Conservation (phyloP, 1,140 invertebrate genomes). For the Apis florea region DNA sequence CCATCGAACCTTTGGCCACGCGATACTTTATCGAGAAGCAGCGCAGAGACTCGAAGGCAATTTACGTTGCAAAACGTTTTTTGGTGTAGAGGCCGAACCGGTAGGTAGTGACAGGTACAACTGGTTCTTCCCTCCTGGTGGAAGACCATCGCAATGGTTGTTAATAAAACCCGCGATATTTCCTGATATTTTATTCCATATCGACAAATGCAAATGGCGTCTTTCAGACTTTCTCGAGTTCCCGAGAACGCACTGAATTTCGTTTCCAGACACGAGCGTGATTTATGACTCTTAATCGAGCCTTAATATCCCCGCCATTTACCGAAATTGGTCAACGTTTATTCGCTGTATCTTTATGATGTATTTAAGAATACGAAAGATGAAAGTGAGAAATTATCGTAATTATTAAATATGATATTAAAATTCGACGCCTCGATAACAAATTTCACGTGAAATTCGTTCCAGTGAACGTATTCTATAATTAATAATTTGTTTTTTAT, state of each 20-base stretch:
- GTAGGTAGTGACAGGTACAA: slow-evolving; percentile 26
- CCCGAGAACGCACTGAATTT: background rate
- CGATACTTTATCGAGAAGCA: slow-evolving; percentile 37
- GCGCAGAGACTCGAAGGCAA: slow-evolving; percentile 9
- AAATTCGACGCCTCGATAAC: too few relatives aligned
- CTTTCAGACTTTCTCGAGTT: background rate
- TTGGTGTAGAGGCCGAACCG: background rate
- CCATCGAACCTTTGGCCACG: background rate
- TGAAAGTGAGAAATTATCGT: too few relatives aligned
- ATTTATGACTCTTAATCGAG: too few relatives aligned
- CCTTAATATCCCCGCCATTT: too few relatives aligned
- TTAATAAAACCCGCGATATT: slow-evolving; percentile 34
- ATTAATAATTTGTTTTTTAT: too few relatives aligned
- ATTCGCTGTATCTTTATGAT: too few relatives aligned
- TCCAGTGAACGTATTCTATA: too few relatives aligned
- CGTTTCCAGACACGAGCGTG: too few relatives aligned
- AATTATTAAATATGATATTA: too few relatives aligned
- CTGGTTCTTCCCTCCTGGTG: background rate
- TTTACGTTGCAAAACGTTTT: slow-evolving; percentile 32
- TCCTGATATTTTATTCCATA: slow-evolving; percentile 18
- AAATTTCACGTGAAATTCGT: too few relatives aligned
- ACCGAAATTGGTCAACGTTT: too few relatives aligned
- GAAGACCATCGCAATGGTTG: background rate
- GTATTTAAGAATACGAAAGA: too few relatives aligned
- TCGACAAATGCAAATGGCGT: slow-evolving; percentile 23